phyloP scores from a whole-genome alignment of 2,113 vertebrate species.

The Alaudala cheleensis region DNA sequence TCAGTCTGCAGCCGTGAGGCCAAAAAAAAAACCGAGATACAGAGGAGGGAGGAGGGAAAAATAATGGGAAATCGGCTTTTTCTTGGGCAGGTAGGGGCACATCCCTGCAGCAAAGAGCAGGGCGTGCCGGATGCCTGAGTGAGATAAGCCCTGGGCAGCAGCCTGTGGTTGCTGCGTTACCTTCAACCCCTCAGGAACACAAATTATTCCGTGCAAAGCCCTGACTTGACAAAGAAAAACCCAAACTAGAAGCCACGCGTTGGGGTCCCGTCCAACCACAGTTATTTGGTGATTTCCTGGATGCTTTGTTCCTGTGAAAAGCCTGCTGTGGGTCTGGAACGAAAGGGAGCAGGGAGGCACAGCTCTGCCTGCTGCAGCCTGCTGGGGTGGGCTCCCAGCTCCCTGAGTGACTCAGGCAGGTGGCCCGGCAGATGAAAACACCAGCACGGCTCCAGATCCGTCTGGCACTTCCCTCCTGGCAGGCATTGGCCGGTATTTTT shows the following conservation, averaged over 20 bases:
- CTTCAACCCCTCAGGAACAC: not conserved
- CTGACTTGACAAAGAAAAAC: not conserved
- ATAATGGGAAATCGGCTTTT: not conserved
- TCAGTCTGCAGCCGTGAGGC: not conserved
- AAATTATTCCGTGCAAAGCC: not conserved
- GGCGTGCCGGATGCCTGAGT: not conserved
- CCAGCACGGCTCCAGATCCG: not conserved
- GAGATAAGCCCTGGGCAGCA: not conserved
- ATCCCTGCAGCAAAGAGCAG: not conserved
- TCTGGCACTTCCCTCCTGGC: not conserved
- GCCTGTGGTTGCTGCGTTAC: not conserved
- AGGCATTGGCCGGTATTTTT: not conserved
- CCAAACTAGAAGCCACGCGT: not conserved
- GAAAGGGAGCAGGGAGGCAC: not conserved
- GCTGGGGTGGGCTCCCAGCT: not conserved
- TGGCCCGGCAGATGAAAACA: not conserved
- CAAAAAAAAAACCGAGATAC: not conserved
- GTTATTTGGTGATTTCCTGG: rapidly evolving
- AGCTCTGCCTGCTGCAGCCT: not conserved
- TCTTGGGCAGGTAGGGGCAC: not conserved
- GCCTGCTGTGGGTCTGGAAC: rapidly evolving
- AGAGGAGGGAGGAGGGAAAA: not conserved
- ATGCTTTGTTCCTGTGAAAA: not conserved
- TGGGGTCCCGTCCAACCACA: not conserved
- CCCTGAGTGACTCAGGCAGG: not conserved